phyloP scores from a whole-genome alignment of 1,140 invertebrate genomes.

The Pogonognathellus flavescens region DNA sequence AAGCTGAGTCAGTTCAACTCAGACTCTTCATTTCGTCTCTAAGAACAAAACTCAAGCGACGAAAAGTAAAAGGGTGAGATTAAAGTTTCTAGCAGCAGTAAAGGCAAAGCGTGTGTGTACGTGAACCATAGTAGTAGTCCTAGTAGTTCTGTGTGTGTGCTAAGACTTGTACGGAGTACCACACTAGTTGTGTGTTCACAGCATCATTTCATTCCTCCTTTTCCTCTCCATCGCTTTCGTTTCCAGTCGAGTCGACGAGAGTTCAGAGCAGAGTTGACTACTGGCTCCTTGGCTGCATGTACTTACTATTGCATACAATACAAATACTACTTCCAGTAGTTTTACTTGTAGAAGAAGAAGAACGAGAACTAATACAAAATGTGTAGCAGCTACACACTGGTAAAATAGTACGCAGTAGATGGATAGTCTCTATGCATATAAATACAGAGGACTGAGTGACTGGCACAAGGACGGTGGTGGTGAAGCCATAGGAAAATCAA shows the following conservation, averaged over 20 bases:
- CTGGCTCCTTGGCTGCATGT: too few relatives aligned
- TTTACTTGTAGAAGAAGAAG: too few relatives aligned
- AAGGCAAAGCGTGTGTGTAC: not conserved
- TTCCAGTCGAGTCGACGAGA: slow-evolving; percentile 5
- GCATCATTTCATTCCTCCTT: slow-evolving; percentile 35
- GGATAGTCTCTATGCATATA: too few relatives aligned
- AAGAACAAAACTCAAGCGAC: slow-evolving; percentile 28
- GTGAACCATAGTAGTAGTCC: too few relatives aligned
- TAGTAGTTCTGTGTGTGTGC: too few relatives aligned
- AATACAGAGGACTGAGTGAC: not conserved
- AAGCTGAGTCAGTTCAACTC: slow-evolving; percentile 13
- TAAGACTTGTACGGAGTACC: not conserved
- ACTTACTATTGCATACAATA: too few relatives aligned
- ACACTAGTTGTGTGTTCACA: not conserved
- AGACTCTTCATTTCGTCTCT: slow-evolving; percentile 17
- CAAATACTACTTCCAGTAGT: too few relatives aligned
- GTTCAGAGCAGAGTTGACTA: too few relatives aligned
- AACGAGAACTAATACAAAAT: too few relatives aligned
- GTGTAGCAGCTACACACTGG: too few relatives aligned
- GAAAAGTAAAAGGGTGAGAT: slow-evolving; percentile 29
- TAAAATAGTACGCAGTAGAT: too few relatives aligned
- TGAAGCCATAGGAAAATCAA: not conserved
- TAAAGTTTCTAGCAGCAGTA: slow-evolving; percentile 11
- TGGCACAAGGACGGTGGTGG: not conserved
- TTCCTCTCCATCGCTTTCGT: slow-evolving; percentile 31